Conservation (phyloP, 2,888 invertebrate species). For the Volucella inanis region DNA sequence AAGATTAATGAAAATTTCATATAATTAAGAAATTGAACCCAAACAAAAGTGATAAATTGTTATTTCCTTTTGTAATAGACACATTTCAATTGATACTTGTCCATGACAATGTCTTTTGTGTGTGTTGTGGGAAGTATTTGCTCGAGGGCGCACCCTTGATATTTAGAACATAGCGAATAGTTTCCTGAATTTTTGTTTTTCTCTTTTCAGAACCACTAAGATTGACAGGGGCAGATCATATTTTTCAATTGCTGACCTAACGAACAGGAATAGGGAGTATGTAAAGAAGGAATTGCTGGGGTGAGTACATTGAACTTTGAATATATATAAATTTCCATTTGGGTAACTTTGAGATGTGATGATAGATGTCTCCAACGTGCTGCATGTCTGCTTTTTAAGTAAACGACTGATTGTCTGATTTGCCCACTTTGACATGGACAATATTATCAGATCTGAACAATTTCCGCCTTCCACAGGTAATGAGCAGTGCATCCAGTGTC, state of each 20-base stretch:
- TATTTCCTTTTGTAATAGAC: not conserved
- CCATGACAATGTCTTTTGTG: constrained; percentile 19
- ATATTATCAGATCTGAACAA: no score
- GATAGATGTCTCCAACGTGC: no score
- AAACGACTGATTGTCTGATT: no score
- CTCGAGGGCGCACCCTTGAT: constrained; percentile 29
- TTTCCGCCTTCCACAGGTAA: no score
- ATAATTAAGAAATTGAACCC: not conserved
- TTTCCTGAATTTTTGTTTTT: not conserved
- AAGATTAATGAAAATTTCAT: not conserved
- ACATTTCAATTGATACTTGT: not conserved
- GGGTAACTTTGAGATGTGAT: no score
- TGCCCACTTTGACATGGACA: no score
- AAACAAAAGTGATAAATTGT: not conserved
- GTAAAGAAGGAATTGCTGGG: constrained; percentile 90
- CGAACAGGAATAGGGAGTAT: constrained; percentile 86
- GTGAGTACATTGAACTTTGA: constrained; percentile 83
- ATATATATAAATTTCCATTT: not conserved
- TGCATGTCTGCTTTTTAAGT: no score
- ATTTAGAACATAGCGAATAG: not conserved
- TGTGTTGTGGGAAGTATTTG: constrained; percentile 37
- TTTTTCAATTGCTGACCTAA: constrained; percentile 79
- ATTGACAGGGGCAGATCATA: constrained; percentile 76
- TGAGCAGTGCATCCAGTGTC: no score
- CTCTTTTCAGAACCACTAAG: constrained; percentile 43